Evolutionary conservation across 37 sponge, comb jelly and placozoan genomes (phyloP), one percentile per base, ranked within the genome.

Genomic region (Diacarnus erythraeanus): DNA sequence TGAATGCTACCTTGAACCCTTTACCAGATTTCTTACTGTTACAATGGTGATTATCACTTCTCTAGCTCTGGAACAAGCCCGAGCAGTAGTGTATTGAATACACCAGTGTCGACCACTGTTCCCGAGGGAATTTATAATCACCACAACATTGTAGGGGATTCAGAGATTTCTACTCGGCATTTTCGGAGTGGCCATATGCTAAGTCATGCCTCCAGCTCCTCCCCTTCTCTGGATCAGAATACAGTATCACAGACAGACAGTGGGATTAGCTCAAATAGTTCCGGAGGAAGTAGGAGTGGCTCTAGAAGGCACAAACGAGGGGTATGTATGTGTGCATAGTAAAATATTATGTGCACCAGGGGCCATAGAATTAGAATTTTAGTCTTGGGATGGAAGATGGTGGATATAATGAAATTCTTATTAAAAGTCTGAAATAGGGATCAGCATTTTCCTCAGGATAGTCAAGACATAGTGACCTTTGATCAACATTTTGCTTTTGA

Each of bases 261-360:
- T 12, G 71, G 71, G 43, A 40, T 42, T 9, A n/a, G 23, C 12
- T 54, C 56, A n/a, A n/a, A n/a, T 42, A 4, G 47, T 42, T 54
- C 56, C 18, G 35, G 74, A 26, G 44, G 51, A 27, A 74, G 57
- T 36, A 23, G 74, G 57, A 30, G 31, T n/a, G 57, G 57, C 1
- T 56, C 57, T 21, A 74, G 35, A 30, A 47, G 34, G 54, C 74
- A 74, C 34, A 74, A 74, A 54, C 2, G 74, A 74, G 74, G 56
- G 74, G 74, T 74, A 54, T 9, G 54, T 74, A 38, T 8, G 6
- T 4, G 6, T n/a, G 60, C n/a, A n/a, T n/a, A n/a, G n/a, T n/a
- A n/a, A n/a, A n/a, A n/a, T n/a, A n/a, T n/a, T n/a, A n/a, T n/a
- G n/a, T n/a, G n/a, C n/a, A n/a, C n/a, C n/a, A n/a, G n/a, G n/a